These are phyloP conservation scores for Lepidochrysops patricia DNA, from an alignment of 2,888 invertebrate species.

Conservation along the genomic window DNA sequence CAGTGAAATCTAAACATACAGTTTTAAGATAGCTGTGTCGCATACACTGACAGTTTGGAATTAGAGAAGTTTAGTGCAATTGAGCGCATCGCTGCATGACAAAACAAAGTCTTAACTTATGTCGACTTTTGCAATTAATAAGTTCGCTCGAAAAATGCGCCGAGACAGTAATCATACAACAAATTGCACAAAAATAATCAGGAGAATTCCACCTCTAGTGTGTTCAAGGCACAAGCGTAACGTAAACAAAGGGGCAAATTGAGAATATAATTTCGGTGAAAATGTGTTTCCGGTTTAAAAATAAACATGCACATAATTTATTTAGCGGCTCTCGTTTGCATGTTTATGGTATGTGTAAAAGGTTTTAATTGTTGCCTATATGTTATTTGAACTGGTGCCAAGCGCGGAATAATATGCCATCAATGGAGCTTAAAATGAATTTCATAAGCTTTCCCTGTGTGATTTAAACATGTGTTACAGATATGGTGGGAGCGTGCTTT, in stretches of 20 bases:
- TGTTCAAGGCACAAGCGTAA: background rate
- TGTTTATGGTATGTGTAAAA: conserved; percentile 15
- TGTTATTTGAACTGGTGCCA: conserved; percentile 16
- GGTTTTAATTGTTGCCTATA: conserved; percentile 15
- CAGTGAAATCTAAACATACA: too few species aligned
- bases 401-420: conserved; percentile 11
- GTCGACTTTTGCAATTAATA: too few species aligned
- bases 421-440: conserved; percentile 15
- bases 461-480: background rate
- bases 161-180: too few species aligned
- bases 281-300: conserved; percentile 13
- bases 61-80: too few species aligned
- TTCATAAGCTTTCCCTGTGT: conserved; percentile 4
- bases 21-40: too few species aligned
- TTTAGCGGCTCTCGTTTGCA: conserved; percentile 13
- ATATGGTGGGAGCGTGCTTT: too few species aligned
- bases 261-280: conserved; percentile 3
- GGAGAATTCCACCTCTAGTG: too few species aligned
- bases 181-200: too few species aligned
- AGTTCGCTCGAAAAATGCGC: too few species aligned
- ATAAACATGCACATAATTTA: conserved; percentile 25
- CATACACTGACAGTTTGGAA: too few species aligned
- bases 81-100: too few species aligned
- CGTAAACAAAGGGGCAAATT: background rate
- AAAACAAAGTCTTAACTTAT: too few species aligned